Percentiles rank a stretch among this genome's conserved stretches.
Conservation (phyloP, 1,140 invertebrate genomes). For the Sycophaga agraensis region DNA sequence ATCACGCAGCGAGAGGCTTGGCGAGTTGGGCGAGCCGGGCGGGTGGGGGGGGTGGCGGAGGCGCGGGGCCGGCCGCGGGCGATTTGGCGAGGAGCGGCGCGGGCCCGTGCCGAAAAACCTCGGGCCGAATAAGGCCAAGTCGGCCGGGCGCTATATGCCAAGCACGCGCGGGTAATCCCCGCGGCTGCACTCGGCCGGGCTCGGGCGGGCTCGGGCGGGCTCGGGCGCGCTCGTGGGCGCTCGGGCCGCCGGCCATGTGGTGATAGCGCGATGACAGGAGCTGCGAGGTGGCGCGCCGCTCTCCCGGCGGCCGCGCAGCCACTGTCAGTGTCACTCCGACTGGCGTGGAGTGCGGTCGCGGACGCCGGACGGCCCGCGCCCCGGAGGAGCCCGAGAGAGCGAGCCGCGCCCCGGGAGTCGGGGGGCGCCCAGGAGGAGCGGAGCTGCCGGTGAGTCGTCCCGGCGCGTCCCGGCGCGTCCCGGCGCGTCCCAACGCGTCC, state of each 20-base stretch:
- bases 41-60: background rate
- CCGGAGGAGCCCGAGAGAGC: background rate
- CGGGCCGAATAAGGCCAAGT: too few relatives aligned
- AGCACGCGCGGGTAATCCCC: too few relatives aligned
- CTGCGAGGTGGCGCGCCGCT: background rate
- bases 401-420: background rate
- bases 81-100: too few relatives aligned
- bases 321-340: slow-evolving; percentile 53
- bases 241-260: slow-evolving; percentile 37
- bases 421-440: background rate
- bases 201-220: background rate
- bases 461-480: too few relatives aligned
- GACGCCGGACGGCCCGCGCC: background rate
- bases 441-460: too few relatives aligned
- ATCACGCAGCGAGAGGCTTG: too few relatives aligned
- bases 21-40: background rate
- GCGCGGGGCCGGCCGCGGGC: background rate
- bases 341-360: slow-evolving; percentile 30
- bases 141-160: too few relatives aligned
- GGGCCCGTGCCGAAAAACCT: too few relatives aligned
- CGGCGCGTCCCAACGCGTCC: too few relatives aligned
- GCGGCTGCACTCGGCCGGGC: too few relatives aligned
- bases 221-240: slow-evolving; percentile 9
- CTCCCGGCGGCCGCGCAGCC: background rate
- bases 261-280: slow-evolving; percentile 15